Evolutionary conservation across 2,113 vertebrate species (phyloP), one percentile per base, ranked within the genome.

Genomic region (Syngnathus typhle): DNA sequence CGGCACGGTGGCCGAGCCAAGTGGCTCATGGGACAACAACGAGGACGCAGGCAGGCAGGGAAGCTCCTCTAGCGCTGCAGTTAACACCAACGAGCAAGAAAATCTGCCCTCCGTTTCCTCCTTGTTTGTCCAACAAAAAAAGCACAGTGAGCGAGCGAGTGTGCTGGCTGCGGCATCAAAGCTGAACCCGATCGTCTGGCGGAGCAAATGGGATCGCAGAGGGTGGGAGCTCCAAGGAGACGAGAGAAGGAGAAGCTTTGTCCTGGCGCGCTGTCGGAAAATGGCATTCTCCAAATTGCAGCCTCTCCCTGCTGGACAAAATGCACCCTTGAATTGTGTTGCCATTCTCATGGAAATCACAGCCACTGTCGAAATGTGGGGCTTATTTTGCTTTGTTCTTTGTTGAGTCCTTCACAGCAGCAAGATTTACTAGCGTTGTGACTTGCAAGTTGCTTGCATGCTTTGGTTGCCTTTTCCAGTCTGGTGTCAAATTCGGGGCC

Each of bases 131-230:
- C 71, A 75, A 80, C 64, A 70, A 67, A 83, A 69, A 67, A 83
- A 71, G 41, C 2, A 0, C 19, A 58, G 36, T 4, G 2, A 60
- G 73, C 69, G 68, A 72, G 82, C 23, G 23, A 23, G 23, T 23
- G 32, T 37, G 52, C 72, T 81, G 76, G 70, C 77, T 76, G 78
- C 72, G 41, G 72, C 78, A 82, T 86, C 84, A 84, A 82, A 86
- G 84, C 68, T 27, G 27, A 73, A 65, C 51, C 67, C 68, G 2
- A 80, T 75, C 73, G 74, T 54, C 73, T 75, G 68, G 70, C 80
- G 79, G 76, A 61, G 78, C 84, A 74, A 86, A 82, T 72, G 74
- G 72, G 84, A 82, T 82, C 80, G 82, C 72, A 73, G 84, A 78
- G 41, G 15, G 51, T 13, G 36, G 46, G 44, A 49, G 68, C 21